Conservation (phyloP, 2,888 invertebrate genomes). For the Plagodis pulveraria region DNA sequence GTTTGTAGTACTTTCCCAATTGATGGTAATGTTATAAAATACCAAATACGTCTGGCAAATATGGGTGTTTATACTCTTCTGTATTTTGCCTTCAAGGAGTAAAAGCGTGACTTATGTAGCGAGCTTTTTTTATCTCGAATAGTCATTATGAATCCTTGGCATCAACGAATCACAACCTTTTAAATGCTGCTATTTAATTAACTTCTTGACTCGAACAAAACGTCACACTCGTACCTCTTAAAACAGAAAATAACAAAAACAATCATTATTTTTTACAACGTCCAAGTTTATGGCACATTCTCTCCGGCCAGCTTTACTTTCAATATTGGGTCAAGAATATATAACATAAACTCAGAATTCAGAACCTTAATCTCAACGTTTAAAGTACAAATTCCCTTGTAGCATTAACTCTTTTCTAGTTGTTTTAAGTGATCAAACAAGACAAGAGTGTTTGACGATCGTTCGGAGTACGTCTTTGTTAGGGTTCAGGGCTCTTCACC, state of each 20-base stretch:
- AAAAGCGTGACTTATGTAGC: no score
- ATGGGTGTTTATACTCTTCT: no score
- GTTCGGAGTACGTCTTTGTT: slow-evolving; percentile 29
- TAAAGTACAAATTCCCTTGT: slow-evolving; percentile 1
- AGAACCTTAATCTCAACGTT: neutral
- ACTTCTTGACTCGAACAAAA: neutral
- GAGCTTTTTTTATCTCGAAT: no score
- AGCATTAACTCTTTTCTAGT: slow-evolving; percentile 7
- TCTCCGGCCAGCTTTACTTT: slow-evolving; percentile 26
- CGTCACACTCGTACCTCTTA: neutral
- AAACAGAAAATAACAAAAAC: slow-evolving; percentile 7
- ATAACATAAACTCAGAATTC: neutral
- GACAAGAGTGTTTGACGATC: slow-evolving; percentile 35
- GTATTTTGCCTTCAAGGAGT: no score
- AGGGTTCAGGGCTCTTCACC: slow-evolving; percentile 36
- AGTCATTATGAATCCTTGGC: no score
- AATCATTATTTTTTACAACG: slow-evolving; percentile 25
- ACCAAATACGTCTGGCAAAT: no score
- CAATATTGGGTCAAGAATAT: slow-evolving; percentile 32
- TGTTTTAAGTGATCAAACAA: slow-evolving; percentile 38
- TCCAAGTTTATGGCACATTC: slow-evolving; percentile 30
- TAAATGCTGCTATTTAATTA: no score
- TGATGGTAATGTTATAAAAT: no score
- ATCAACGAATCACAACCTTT: no score
- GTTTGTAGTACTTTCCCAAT: no score